A percentile compares a stretch with the other conserved stretches of the same genome.
Conservation (phyloP, 2,797 vertebrate species). For the Ciconia nigra region DNA sequence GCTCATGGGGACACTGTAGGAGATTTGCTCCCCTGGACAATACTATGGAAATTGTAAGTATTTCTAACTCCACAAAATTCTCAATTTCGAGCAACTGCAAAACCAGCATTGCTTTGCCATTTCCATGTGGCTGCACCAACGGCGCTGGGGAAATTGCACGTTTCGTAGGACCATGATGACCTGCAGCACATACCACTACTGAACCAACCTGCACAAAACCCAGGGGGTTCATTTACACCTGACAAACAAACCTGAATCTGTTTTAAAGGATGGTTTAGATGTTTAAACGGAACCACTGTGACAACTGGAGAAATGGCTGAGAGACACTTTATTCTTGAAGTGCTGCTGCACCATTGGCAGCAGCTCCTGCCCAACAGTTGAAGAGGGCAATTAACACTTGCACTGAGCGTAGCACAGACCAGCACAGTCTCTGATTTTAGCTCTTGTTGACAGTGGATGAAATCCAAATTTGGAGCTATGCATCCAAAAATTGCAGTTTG, state of each 20-base stretch:
- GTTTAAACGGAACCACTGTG: not conserved
- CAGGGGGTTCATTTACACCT: accelerated
- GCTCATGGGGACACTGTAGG: accelerated
- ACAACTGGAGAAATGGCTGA: not conserved
- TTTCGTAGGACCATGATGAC: accelerated
- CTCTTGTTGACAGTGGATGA: not conserved
- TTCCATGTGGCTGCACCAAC: accelerated
- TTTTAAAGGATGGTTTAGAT: not conserved
- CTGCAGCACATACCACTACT: accelerated
- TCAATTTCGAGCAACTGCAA: not conserved
- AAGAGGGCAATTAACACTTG: not conserved
- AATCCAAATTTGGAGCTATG: not conserved
- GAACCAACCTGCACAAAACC: not conserved
- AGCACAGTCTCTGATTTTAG: not conserved
- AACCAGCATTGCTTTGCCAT: accelerated
- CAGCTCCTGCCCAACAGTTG: not conserved
- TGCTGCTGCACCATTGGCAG: not conserved
- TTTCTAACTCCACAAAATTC: not conserved
- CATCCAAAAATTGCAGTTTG: not conserved
- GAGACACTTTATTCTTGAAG: not conserved
- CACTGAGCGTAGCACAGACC: accelerated
- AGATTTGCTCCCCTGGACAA: not conserved
- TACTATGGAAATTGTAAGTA: not conserved
- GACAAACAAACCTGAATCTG: not conserved
- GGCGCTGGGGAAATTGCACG: accelerated